Conservation (phyloP, 2,113 vertebrate species). For the Brachypteracias leptosomus region DNA sequence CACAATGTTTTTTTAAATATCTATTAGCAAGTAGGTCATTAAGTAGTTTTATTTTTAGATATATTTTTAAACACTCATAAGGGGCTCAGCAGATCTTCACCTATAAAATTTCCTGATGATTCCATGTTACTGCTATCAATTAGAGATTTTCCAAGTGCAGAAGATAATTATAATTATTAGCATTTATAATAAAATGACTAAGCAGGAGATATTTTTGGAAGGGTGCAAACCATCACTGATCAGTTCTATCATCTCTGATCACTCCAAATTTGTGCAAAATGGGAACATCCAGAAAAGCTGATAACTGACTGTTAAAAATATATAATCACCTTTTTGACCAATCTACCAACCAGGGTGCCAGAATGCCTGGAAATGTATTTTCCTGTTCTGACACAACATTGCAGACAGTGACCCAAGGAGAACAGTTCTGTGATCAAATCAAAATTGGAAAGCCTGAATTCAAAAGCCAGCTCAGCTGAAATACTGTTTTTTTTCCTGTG, state of each 20-base stretch:
- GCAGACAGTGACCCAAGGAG: background rate
- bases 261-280: background rate
- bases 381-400: fast-evolving
- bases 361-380: background rate
- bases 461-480: background rate
- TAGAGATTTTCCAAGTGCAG: background rate
- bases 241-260: background rate
- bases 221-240: background rate
- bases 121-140: background rate
- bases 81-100: background rate
- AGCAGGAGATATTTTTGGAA: background rate
- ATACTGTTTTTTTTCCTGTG: background rate
- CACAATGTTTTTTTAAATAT: background rate
- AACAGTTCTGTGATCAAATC: background rate
- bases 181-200: background rate
- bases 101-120: background rate
- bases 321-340: background rate
- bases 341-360: background rate
- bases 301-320: background rate
- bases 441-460: background rate
- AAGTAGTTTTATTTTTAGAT: background rate
- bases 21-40: background rate
- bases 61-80: background rate
- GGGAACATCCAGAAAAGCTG: background rate
- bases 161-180: background rate